Conservation (phyloP, 2,113 vertebrate species). For the Rhinopithecus roxellana region DNA sequence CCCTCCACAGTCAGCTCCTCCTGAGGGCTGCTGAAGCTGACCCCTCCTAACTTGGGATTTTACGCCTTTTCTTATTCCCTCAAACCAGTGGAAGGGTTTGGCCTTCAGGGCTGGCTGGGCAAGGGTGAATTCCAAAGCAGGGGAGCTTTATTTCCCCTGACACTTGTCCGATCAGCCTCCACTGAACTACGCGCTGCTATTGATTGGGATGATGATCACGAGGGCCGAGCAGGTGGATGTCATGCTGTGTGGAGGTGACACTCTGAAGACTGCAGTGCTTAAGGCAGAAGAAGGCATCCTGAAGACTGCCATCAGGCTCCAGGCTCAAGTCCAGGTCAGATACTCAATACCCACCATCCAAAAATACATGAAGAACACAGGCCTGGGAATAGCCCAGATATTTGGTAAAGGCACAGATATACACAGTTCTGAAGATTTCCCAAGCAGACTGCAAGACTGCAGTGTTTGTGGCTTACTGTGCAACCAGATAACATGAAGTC, state of each 20-base stretch:
- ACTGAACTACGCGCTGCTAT: constrained; percentile 77
- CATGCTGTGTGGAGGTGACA: not conserved
- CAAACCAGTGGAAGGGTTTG: not conserved
- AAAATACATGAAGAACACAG: not conserved
- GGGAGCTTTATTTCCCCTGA: not conserved
- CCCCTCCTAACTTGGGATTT: not conserved
- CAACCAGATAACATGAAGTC: not conserved
- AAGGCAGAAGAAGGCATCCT: constrained; percentile 85
- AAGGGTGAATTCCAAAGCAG: not conserved
- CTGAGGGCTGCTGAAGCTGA: not conserved
- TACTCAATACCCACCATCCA: rapidly evolving
- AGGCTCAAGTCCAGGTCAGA: constrained; percentile 81
- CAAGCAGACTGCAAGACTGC: too few relatives aligned
- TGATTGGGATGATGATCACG: constrained; percentile 88
- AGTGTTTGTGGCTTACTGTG: not conserved
- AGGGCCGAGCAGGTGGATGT: constrained; percentile 82
- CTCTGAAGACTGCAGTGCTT: constrained; percentile 52
- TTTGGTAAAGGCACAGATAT: not conserved
- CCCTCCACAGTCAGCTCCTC: not conserved
- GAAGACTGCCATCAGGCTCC: constrained; percentile 60
- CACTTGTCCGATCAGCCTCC: constrained; percentile 36
- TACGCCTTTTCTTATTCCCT: not conserved
- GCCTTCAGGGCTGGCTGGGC: not conserved
- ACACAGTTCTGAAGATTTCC: not conserved
- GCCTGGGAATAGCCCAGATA: not conserved